Conservation (phyloP, 2,113 vertebrate genomes). For the Sylvilagus bachmani region DNA sequence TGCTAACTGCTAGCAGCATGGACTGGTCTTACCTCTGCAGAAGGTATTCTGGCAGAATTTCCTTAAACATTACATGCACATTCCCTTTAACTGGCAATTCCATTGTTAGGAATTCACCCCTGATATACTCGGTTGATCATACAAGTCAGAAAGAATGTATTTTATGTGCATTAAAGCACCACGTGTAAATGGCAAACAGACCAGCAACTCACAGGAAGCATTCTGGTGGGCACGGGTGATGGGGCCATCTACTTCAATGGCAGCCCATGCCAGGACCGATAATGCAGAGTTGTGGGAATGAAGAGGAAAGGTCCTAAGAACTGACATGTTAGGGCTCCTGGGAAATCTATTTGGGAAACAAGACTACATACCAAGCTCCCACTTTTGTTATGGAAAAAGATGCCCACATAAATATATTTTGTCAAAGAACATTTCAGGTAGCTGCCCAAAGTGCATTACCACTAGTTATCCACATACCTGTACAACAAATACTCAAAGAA, state of each 20-base stretch:
- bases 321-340: not conserved
- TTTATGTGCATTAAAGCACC: not conserved
- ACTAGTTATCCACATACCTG: not conserved
- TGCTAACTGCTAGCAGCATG: not conserved
- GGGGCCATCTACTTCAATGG: not conserved
- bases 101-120: not conserved
- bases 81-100: not conserved
- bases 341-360: not conserved
- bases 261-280: accelerated
- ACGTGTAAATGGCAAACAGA: not conserved
- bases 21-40: not conserved
- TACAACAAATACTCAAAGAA: not conserved
- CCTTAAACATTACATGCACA: not conserved
- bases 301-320: not conserved
- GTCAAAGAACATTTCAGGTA: not conserved
- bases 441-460: not conserved
- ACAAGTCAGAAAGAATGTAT: not conserved
- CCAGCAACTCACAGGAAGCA: slow-evolving; percentile 26
- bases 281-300: not conserved
- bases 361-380: not conserved
- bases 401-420: not conserved
- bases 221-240: not conserved
- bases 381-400: not conserved
- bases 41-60: not conserved
- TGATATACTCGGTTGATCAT: not conserved